Percentiles rank a stretch among this genome's conserved stretches.
phyloP scores from a whole-genome alignment of 2,797 vertebrate species.

The Morelia viridis region DNA sequence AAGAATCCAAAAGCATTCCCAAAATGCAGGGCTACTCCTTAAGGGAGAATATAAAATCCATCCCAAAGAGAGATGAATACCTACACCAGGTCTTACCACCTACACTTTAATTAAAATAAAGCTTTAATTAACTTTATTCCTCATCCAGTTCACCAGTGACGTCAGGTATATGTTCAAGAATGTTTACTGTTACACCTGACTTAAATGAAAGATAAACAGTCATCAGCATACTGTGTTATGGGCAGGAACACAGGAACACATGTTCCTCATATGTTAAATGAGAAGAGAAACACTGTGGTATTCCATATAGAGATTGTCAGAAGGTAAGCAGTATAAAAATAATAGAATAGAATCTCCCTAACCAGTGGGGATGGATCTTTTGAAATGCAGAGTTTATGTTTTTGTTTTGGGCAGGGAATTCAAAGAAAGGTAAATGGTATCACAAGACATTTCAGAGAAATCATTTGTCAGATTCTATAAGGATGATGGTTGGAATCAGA shows the following conservation, averaged over 20 bases:
- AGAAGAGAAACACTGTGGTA: neutral
- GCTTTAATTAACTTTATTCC: neutral
- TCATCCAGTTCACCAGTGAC: neutral
- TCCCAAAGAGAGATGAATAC: neutral
- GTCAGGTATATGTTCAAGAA: neutral
- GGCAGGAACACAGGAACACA: neutral
- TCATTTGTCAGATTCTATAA: too few relatives aligned
- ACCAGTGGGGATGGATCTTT: neutral
- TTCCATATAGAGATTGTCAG: neutral
- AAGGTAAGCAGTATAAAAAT: neutral
- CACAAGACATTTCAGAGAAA: too few relatives aligned
- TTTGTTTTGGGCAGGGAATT: too few relatives aligned
- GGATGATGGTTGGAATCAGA: too few relatives aligned
- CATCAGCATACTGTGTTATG: neutral
- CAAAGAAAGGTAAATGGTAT: too few relatives aligned
- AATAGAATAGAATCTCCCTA: neutral
- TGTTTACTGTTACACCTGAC: neutral
- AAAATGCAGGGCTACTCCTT: neutral
- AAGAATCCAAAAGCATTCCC: neutral
- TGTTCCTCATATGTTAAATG: neutral
- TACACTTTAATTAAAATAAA: neutral
- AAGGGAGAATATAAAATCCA: neutral
- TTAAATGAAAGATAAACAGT: neutral
- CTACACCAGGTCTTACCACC: neutral
- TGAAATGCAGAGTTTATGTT: neutral